Conservation (phyloP, 2,888 invertebrate genomes). For the Dicyrtoma fusca region DNA sequence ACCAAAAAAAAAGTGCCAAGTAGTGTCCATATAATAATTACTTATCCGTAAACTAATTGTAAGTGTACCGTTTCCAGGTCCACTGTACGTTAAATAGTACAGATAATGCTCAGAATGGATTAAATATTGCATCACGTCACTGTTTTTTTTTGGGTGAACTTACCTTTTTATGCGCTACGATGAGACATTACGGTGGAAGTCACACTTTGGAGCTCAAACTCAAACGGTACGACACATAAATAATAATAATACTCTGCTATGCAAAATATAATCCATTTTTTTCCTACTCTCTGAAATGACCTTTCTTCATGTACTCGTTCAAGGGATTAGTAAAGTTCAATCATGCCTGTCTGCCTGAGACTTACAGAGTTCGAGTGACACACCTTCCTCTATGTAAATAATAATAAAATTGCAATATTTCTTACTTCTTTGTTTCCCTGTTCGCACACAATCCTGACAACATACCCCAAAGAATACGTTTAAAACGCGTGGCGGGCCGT, state of each 20-base stretch:
- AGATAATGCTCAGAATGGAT: background rate
- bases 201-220: background rate
- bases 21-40: background rate
- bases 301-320: no score
- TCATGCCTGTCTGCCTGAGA: background rate
- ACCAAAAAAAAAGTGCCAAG: no score
- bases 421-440: no score
- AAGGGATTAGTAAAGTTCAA: constrained; percentile 10
- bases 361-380: background rate
- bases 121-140: no score
- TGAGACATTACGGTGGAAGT: background rate
- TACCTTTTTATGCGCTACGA: background rate
- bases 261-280: no score
- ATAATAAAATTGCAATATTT: no score
- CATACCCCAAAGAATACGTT: no score
- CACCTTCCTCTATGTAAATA: background rate
- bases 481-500: no score
- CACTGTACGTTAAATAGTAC: background rate
- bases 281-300: no score
- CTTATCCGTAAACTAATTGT: background rate
- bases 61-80: background rate
- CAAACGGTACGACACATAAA: constrained; percentile 3
- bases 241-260: background rate
- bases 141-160: background rate
- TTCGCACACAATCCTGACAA: no score